These are phyloP conservation scores for Forbesichthys papilliferus DNA, from an alignment of 2,113 vertebrate genomes.

Conservation along the genomic window DNA sequence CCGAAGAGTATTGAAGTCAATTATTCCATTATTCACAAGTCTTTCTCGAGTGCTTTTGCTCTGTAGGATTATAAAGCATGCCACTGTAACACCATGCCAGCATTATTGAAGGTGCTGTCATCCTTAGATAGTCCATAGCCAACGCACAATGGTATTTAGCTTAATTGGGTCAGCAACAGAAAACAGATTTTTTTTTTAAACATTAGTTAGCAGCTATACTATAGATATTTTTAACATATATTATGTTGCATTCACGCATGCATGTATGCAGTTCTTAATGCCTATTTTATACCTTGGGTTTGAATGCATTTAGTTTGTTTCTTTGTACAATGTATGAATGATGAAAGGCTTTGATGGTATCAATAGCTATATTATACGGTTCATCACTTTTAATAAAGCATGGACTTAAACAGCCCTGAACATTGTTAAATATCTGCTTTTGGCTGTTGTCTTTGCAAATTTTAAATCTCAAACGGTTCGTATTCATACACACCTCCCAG, in stretches of 20 bases:
- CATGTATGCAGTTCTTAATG: no score
- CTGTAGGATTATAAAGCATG: conserved; percentile 4
- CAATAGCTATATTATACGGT: not conserved
- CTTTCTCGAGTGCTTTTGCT: conserved; percentile 10
- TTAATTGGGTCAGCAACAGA: not conserved
- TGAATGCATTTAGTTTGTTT: no score
- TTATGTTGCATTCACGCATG: no score
- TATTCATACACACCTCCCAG: not conserved
- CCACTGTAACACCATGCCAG: not conserved
- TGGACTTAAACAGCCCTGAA: not conserved
- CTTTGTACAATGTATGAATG: not conserved
- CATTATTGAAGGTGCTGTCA: not conserved
- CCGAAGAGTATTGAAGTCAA: conserved; percentile 2
- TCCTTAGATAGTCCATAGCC: not conserved
- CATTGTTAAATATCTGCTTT: conserved; percentile 6
- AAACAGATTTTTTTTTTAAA: not conserved
- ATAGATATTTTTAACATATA: not conserved
- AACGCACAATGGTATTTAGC: not conserved
- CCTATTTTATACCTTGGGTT: no score
- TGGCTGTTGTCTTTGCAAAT: not conserved
- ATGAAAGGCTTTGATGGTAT: conserved; percentile 22
- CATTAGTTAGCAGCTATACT: not conserved
- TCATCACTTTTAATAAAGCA: conserved; percentile 1
- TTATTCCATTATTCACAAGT: conserved; percentile 9
- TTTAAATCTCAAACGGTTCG: conserved; percentile 8